Conservation (phyloP, 1,140 invertebrate genomes). For the Littorina saxatilis region DNA sequence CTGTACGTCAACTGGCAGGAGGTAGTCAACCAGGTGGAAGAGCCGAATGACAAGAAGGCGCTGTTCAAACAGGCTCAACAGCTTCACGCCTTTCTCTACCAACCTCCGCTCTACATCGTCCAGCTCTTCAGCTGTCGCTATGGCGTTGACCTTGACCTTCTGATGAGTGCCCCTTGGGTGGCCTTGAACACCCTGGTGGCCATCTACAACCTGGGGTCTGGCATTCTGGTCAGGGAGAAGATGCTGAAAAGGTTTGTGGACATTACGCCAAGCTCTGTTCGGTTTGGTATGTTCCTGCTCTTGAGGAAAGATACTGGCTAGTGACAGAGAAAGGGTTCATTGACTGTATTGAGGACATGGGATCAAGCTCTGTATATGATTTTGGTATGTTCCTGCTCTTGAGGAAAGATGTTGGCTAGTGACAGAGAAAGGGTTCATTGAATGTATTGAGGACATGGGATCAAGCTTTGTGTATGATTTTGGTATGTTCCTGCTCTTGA, state of each 20-base stretch:
- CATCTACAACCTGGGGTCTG: slow-evolving; percentile 18
- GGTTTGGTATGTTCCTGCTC: not conserved
- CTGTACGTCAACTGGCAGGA: slow-evolving; percentile 19
- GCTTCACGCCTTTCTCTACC: slow-evolving; percentile 3
- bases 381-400: too few relatives aligned
- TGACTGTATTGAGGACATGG: too few relatives aligned
- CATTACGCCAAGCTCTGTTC: not conserved
- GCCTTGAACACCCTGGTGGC: slow-evolving; percentile 8
- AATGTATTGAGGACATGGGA: too few relatives aligned
- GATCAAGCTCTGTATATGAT: too few relatives aligned
- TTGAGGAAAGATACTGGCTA: too few relatives aligned
- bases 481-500: too few relatives aligned
- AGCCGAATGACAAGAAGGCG: not conserved
- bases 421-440: too few relatives aligned
- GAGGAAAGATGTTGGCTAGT: too few relatives aligned
- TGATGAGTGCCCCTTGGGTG: slow-evolving; percentile 20
- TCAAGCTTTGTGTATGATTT: too few relatives aligned
- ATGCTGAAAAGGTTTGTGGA: slow-evolving; percentile 13
- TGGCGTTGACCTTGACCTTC: not conserved
- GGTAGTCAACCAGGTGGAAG: not conserved
- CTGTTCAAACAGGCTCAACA: not conserved
- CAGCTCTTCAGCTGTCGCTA: not conserved
- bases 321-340: too few relatives aligned
- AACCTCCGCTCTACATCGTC: not conserved
- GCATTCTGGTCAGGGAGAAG: not conserved